Base-by-base conservation (phyloP, 2,888 invertebrate species). In the Dendrolimus pini region DNA sequence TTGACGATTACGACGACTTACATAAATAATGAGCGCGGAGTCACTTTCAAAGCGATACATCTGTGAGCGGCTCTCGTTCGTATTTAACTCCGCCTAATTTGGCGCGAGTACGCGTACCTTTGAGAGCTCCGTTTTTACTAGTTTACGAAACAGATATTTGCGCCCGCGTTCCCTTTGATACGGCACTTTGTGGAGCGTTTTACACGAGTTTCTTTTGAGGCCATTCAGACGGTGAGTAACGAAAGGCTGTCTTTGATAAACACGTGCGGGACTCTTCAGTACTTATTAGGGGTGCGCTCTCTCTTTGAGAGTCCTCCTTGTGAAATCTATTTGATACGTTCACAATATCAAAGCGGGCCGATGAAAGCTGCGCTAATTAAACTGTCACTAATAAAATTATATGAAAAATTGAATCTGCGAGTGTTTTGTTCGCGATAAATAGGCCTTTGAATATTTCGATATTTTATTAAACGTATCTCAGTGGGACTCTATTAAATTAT, bases 221-320 rank as follows among this genome's bases (percentile, higher is more conserved):
- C 89, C 89, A 89, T 90, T 90, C 90, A 90, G 84, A 89, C 90
- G 89, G 87, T 88, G 87, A 89, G 89, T 89, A 90, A 89, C 89
- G 90, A 89, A 90, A 90, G 89, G 89, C 89, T 89, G 90, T 89
- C 90, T 90, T 89, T 90, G 89, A 89, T 90, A 89, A 90, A 90
- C 90, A 90, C 90, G 90, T 90, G 89, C 89, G 89, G 89, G 87
- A 89, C 89, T 90, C 90, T 89, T 89, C 89, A 89, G 89, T 89
- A 89, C 89, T 89, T 90, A 90, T 90, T 89, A 90, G 89, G 88
- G 88, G 87, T 85, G 87, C 30, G 30, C 88, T 89, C 89, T 85
- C 89, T 85, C 89, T 90, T 89, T 89, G 87, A 88, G 86, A 87
- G 84, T 85, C 87, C 85, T 89, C 85, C 89, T 89, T 81, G 86